phyloP scores from a whole-genome alignment of 2,888 invertebrate genomes.

The Parasteatoda lunata region DNA sequence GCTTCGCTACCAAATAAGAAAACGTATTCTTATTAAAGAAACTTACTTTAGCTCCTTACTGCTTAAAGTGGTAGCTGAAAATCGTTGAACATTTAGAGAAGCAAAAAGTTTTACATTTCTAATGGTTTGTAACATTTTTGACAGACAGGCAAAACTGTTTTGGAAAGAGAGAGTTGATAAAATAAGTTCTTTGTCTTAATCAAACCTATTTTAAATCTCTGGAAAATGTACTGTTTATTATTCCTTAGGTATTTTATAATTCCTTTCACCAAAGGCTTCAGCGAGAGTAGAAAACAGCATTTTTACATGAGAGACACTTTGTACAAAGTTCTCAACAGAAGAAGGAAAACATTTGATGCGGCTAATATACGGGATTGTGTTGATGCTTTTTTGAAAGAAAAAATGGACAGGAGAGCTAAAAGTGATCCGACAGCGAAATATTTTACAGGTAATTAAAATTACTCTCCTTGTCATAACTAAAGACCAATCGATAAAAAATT shows the following conservation, averaged over 20 bases:
- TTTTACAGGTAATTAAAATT: not conserved
- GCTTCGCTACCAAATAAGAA: no score
- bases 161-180: no score
- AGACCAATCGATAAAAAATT: no score
- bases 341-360: not conserved
- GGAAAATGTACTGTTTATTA: not conserved
- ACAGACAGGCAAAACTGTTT: no score
- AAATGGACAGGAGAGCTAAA: not conserved
- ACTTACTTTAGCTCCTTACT: no score
- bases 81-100: no score
- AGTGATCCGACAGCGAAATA: not conserved
- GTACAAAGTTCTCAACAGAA: not conserved
- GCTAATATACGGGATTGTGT: not conserved
- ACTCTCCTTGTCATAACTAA: not conserved
- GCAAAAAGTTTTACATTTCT: no score
- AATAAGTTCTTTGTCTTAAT: no score
- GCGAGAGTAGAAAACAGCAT: not conserved
- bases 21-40: no score
- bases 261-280: not conserved
- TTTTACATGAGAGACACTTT: not conserved
- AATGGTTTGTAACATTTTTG: no score
- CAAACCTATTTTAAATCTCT: no score
- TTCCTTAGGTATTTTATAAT: not conserved
- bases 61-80: no score
- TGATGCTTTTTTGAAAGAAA: conserved; percentile 10